Evolutionary conservation across 2,113 vertebrate species (phyloP).

Genomic region (Protobothrops flavoviridis): DNA sequence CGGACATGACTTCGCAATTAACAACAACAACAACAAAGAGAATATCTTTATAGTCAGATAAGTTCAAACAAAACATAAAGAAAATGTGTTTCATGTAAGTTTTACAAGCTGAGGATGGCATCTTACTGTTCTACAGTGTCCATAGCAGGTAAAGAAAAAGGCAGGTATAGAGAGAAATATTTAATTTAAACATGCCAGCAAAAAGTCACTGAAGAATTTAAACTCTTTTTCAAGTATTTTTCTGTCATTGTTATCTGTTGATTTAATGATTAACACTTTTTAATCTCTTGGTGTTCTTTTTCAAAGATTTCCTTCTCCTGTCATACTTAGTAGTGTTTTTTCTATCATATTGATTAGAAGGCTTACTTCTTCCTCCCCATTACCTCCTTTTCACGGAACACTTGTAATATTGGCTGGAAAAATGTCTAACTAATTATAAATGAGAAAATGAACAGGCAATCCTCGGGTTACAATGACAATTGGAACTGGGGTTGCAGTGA

Average conservation of each 20-base stretch:
- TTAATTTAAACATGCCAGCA: conserved; percentile 34
- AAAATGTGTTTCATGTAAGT: conserved; percentile 55
- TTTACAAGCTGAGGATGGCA: conserved; percentile 51
- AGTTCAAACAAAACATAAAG: conserved; percentile 55
- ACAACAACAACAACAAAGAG: background rate
- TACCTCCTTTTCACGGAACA: fast-evolving
- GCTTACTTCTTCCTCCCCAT: background rate
- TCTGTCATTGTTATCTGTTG: background rate
- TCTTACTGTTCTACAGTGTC: conserved; percentile 38
- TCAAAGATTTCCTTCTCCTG: background rate
- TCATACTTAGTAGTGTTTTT: background rate
- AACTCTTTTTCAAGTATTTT: conserved; percentile 10
- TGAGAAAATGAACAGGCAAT: background rate
- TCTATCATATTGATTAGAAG: background rate
- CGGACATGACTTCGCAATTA: no score
- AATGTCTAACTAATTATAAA: background rate
- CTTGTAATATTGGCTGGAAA: background rate
- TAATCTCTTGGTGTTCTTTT: background rate
- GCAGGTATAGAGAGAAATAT: conserved; percentile 25
- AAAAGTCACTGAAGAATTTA: conserved; percentile 9
- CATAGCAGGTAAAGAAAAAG: conserved; percentile 13
- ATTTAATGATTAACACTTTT: background rate
- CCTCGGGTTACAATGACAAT: background rate
- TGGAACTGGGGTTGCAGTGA: background rate
- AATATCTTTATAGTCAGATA: conserved; percentile 40